Percentiles rank a stretch among this genome's conserved stretches.
Evolutionary conservation across 2,797 vertebrate genomes (phyloP).

Genomic region (Eurystomus glaucurus): DNA sequence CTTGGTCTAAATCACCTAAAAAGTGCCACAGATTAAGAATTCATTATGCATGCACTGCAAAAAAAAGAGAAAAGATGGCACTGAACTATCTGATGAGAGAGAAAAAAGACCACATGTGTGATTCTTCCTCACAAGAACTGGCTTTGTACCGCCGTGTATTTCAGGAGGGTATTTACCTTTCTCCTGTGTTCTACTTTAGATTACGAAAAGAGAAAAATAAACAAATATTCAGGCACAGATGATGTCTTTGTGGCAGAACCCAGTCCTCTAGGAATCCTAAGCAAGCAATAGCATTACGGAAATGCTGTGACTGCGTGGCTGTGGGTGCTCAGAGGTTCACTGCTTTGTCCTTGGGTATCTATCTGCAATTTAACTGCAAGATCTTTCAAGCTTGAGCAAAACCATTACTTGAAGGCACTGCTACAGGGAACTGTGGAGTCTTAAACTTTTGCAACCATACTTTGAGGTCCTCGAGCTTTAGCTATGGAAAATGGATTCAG

Average conservation of each 20-base stretch:
- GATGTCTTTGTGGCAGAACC: neutral
- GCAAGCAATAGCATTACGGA: neutral
- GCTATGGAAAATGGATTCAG: neutral
- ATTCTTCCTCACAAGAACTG: neutral
- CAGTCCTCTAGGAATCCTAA: neutral
- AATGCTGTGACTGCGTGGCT: neutral
- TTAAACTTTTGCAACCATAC: neutral
- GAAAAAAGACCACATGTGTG: neutral
- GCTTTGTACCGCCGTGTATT: neutral
- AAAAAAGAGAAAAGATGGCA: neutral
- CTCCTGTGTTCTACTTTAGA: neutral
- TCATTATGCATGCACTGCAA: neutral
- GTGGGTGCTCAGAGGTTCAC: neutral
- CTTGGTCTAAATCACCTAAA: neutral
- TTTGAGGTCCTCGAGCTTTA: neutral
- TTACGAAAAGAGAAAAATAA: neutral
- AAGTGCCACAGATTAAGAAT: neutral
- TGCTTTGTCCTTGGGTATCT: neutral
- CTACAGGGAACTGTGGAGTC: neutral
- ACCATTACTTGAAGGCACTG: neutral
- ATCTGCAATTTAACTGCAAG: neutral
- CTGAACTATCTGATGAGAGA: neutral
- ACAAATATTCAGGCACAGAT: neutral
- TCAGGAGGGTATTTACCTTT: neutral
- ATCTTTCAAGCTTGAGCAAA: neutral